Base-by-base conservation (phyloP, 2,888 invertebrate species). In the Diaperis boleti region DNA sequence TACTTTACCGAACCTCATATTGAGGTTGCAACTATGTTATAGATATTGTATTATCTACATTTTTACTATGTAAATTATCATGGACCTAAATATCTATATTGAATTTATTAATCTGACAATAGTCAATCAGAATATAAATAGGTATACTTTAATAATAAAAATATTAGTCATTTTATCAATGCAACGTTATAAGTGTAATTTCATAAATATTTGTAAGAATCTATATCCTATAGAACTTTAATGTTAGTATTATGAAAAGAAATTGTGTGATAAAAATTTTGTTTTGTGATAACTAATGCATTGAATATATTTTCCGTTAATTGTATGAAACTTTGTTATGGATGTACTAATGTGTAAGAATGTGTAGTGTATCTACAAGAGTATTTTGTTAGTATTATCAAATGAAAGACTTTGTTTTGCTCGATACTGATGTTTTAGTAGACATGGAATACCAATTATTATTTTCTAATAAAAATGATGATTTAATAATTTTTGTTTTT, bases 11-110 rank as follows among this genome's bases (percentile, higher is more conserved):
- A 70, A 74, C 72, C 78, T 78, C 78, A 78, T 72, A 77, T 78
- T 78, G 78, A 76, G 78, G 63, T 76, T 72, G 18, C 67, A 61
- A 62, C 65, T 60, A 55, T 66, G 59, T 64, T 66, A 62, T 13
- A 10, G 5, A 13, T 33, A n/a, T 11, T 22, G 18, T 35, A 50
- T 3, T 54, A 61, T 45, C 33, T 59, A 39, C 33, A 39, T 73
- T 72, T 74, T 75, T 76, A 75, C 75, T 70, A 68, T 75, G 76
- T 76, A 75, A 76, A 75, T 70, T 65, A 37, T 31, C 45, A 59
- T 59, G 56, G 62, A 68, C 68, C 65, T 39, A 62, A 54, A 63
- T n/a, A n/a, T n/a, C n/a, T n/a, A 66, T 61, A 59, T 65, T 44
- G 29, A 41, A 50, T 65, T 65, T 31, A 49, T 39, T 37, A 60